Base-by-base conservation (phyloP, 2,888 invertebrate genomes). In the Polylopha cassiicola region DNA sequence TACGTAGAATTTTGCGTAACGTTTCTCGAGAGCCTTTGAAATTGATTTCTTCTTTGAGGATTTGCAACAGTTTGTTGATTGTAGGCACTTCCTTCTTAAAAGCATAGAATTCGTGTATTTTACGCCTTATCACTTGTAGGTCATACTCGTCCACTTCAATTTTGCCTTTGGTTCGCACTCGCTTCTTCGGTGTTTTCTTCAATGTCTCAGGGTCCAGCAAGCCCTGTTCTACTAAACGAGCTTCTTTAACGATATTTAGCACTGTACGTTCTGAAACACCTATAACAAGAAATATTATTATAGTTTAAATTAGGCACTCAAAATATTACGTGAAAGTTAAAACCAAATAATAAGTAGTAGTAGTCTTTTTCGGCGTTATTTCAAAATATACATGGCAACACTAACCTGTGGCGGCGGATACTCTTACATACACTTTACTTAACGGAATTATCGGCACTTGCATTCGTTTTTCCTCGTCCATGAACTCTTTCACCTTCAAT, bases 381-480 rank as follows among this genome's bases (percentile, higher is more conserved):
- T 9, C 1, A 11, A 28, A 17, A 29, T 23, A 11, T 28, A 29
- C 5, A n/a, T 41, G 26, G 36, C 36, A 41, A 30, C 41, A 56
- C 65, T 45, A 53, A 84, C 82, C 82, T 55, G 82, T 82, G 46
- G 84, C 84, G 3, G 84, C 82, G 2, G 84, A 79, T 7, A 84
- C 84, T 43, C 84, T 55, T 10, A 82, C 73, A 46, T 84, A 82
- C 10, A 84, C 84, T 66, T 84, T 84, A 51, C 80, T 80, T 7
- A 84, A 61, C 1, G 84, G 84, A 58, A 84, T 84, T 56, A 84
- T 84, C 14, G 84, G 84, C 43, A 81, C 80, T 63, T 84, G 82
- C 84, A 84, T 84, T 22, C 82, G 72, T 58, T 84, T 84, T 37
- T 84, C 84, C 37, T 82, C 82, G 37, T 84, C 84, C 84, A 84